Percentiles rank a stretch among this genome's conserved stretches.
phyloP scores from a whole-genome alignment of 2,888 invertebrate genomes.

The Plebejus argus region DNA sequence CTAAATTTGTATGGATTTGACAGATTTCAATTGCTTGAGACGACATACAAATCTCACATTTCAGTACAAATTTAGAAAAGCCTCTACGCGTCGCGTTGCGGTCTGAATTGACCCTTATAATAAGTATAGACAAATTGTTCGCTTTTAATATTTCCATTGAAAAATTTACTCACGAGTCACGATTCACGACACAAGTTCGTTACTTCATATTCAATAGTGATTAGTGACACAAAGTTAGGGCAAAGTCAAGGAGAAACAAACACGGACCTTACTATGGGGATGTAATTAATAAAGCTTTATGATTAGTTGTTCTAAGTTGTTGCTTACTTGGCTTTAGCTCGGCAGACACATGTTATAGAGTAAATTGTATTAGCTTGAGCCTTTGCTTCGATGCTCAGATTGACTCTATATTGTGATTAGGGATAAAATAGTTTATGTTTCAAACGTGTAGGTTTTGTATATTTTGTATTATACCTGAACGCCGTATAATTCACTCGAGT shows the following conservation, averaged over 20 bases:
- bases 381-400: background rate
- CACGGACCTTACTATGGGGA: conserved; percentile 49
- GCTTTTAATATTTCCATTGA: too few relatives aligned
- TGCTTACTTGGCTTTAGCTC: conserved; percentile 25
- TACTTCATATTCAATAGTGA: conserved; percentile 51
- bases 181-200: background rate
- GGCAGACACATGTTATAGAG: background rate
- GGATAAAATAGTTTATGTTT: background rate
- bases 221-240: conserved; percentile 74
- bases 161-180: too few relatives aligned
- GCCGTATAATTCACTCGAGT: too few relatives aligned
- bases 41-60: too few relatives aligned
- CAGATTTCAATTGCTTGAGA: too few relatives aligned
- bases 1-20: too few relatives aligned
- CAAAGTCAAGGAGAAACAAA: conserved; percentile 47
- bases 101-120: too few relatives aligned
- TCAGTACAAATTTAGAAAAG: too few relatives aligned
- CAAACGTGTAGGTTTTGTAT: too few relatives aligned
- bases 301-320: conserved; percentile 69
- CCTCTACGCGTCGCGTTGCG: too few relatives aligned
- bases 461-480: too few relatives aligned
- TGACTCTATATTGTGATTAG: background rate
- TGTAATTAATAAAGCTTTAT: conserved; percentile 75
- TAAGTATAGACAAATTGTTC: too few relatives aligned
- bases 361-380: conserved; percentile 8